Conservation (phyloP, 2,888 invertebrate genomes). For the Rambutsinella grinnellia region DNA sequence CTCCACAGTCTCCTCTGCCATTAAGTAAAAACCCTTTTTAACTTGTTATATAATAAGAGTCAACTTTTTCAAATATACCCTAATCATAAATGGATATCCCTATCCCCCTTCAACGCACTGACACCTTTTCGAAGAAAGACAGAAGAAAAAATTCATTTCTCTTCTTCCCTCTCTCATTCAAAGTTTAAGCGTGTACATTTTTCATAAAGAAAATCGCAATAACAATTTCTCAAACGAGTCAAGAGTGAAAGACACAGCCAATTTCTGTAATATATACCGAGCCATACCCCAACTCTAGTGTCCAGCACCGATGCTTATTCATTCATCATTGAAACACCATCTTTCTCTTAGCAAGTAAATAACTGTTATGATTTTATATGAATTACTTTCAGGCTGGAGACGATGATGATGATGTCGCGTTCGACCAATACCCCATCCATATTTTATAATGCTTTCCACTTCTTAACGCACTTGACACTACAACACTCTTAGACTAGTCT, state of each 20-base stretch:
- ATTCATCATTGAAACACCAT: neutral
- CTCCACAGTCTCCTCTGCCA: neutral
- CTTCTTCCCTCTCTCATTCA: constrained; percentile 10
- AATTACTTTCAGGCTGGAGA: neutral
- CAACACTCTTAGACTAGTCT: constrained; percentile 19
- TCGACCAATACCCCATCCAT: neutral
- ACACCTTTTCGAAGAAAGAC: constrained; percentile 18
- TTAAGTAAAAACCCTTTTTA: neutral
- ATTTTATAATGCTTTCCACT: neutral
- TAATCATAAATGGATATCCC: no score
- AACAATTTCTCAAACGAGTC: constrained; percentile 33
- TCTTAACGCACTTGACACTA: neutral
- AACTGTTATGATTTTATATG: neutral
- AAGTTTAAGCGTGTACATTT: neutral
- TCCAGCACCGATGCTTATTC: neutral
- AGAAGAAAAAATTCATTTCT: neutral
- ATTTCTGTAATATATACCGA: neutral
- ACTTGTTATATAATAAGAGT: neutral
- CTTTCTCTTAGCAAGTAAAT: neutral
- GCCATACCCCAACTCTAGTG: no score
- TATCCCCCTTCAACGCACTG: no score
- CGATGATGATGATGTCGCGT: neutral
- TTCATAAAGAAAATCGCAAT: constrained; percentile 13
- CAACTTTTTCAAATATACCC: no score
- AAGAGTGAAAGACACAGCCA: no score